Base-by-base conservation (phyloP, 2,113 vertebrate genomes). In the Hippocampus abdominalis region DNA sequence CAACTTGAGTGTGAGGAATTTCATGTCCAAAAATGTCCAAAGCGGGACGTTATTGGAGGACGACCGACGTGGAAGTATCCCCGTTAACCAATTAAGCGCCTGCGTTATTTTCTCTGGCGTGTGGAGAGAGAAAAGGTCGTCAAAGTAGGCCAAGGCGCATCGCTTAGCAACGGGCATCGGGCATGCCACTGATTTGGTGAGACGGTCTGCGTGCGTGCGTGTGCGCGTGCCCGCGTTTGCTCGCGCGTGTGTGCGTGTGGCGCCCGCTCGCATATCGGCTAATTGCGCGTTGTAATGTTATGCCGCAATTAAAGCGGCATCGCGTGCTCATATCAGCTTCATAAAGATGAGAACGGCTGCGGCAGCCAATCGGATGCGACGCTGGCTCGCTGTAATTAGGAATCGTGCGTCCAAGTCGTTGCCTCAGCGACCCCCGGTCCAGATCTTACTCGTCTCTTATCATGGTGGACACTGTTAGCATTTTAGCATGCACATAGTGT, bases 91-190 rank as follows among this genome's bases (percentile, higher is more conserved):
- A 64, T 77, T 56, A 63, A 80, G 69, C 51, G 54, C 60, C 63
- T 74, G 36, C 36, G 64, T 64, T 64, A 61, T 79, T 64, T 61
- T 3, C 74, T 73, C 74, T 56, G 80, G 48, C 46, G 59, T 76
- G 63, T 83, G 66, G 71, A 79, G 84, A 84, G 81, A 79, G 84
- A 84, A 81, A 84, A 80, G 66, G 72, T 73, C 78, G 75, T 66
- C 66, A 80, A 89, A 87, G 75, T 89, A 84, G 84, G 88, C 86
- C 88, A 84, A 86, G 84, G 84, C 84, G 77, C 68, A 12, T 57
- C 59, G 76, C 83, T 79, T 36, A 18, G 80, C 84, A 84, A 81
- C 83, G 78, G 86, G 80, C 84, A 81, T 56, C 73, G 74, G 68
- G 60, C 73, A 72, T 79, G 64, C 61, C 75, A 76, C 77, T 78